A percentile compares a stretch with the other conserved stretches of the same genome.
These are phyloP conservation scores for Xanthia togata DNA, from an alignment of 2,888 invertebrate genomes.

Conservation along the genomic window DNA sequence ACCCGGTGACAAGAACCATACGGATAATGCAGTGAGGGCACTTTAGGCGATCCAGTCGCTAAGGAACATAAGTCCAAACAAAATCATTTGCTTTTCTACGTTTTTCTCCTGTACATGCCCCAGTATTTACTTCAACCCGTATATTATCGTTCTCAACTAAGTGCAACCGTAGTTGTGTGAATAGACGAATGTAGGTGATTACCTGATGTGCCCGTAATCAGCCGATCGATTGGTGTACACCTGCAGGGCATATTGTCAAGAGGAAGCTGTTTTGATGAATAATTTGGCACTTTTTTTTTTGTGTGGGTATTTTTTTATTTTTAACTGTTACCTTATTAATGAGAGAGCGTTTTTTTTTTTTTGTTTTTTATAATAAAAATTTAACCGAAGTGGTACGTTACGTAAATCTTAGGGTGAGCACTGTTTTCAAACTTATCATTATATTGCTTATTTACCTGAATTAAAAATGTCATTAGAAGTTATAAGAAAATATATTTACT, in stretches of 20 bases:
- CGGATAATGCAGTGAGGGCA: too few relatives aligned
- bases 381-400: not conserved
- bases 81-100: not conserved
- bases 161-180: slow-evolving; percentile 34
- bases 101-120: not conserved
- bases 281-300: not conserved
- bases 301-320: not conserved
- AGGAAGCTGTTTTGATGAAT: not conserved
- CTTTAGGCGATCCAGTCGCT: too few relatives aligned
- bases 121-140: slow-evolving; percentile 5
- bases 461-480: not conserved
- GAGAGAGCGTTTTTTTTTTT: not conserved
- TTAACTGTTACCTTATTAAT: too few relatives aligned
- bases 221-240: slow-evolving; percentile 70
- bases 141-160: slow-evolving; percentile 20
- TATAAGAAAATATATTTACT: not conserved
- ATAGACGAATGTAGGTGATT: slow-evolving; percentile 69
- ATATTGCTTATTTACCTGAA: too few relatives aligned
- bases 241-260: slow-evolving; percentile 1
- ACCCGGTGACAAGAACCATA: too few relatives aligned
- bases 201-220: slow-evolving; percentile 71
- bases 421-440: not conserved
- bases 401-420: not conserved
- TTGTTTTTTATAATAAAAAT: too few relatives aligned
- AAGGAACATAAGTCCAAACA: not conserved